Conservation (phyloP, 2,113 vertebrate genomes). For the Naja naja region DNA sequence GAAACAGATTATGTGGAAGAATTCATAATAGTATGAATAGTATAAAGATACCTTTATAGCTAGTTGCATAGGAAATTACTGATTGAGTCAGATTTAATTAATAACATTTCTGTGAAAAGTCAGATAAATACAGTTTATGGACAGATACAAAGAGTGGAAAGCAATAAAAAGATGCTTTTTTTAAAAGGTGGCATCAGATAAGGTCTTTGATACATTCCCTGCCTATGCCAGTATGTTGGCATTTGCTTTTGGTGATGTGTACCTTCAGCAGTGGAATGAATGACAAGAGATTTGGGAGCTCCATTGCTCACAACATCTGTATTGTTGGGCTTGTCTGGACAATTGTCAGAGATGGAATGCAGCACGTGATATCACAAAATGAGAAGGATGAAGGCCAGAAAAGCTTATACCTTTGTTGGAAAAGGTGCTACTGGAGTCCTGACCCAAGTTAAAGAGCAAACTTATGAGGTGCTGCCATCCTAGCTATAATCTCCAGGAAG, state of each 20-base stretch:
- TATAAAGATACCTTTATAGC: not conserved
- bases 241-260: not conserved
- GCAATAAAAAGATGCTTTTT: not conserved
- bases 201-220: not conserved
- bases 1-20: not conserved
- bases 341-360: not conserved
- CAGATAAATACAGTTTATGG: not conserved
- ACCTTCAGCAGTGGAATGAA: not conserved
- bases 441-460: no score
- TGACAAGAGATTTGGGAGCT: not conserved
- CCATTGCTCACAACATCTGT: not conserved
- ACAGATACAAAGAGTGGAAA: not conserved
- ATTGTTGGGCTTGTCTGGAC: not conserved
- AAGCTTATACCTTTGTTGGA: no score
- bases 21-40: not conserved
- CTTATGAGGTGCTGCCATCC: no score
- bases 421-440: no score
- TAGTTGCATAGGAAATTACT: not conserved
- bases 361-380: not conserved
- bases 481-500: no score
- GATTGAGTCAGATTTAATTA: not conserved
- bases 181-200: not conserved
- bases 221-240: not conserved
- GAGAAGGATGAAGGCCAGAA: not conserved
- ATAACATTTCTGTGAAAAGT: not conserved